Evolutionary conservation across 2,797 vertebrate genomes (phyloP).

Genomic region (Thaleichthys pacificus): DNA sequence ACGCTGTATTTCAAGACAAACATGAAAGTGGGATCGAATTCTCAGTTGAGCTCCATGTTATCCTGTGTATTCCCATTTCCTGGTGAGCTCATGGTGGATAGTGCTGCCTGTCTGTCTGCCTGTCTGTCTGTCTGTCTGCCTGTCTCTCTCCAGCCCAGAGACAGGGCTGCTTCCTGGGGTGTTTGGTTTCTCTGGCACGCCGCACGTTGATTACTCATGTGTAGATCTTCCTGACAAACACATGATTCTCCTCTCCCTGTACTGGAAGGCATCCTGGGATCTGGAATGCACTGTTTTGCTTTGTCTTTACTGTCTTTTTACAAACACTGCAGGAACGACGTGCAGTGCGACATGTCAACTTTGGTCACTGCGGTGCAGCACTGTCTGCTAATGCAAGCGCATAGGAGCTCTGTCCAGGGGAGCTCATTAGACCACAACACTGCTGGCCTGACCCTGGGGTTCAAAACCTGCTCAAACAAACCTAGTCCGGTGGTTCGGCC

Average conservation of each 20-base stretch:
- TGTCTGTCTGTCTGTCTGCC: slow-evolving; percentile 50
- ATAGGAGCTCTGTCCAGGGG: slow-evolving; percentile 45
- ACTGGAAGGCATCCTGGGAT: slow-evolving; percentile 61
- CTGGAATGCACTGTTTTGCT: slow-evolving; percentile 74
- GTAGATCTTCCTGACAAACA: slow-evolving; percentile 77
- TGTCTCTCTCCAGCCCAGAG: slow-evolving; percentile 33
- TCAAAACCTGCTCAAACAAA: slow-evolving; percentile 21
- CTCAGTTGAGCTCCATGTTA: slow-evolving; percentile 41
- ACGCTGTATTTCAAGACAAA: background rate
- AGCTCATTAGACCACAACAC: background rate
- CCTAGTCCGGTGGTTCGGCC: slow-evolving; percentile 48
- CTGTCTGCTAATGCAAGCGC: slow-evolving; percentile 60
- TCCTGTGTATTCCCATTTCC: slow-evolving; percentile 65
- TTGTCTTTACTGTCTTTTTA: slow-evolving; percentile 63
- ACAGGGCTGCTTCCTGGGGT: slow-evolving; percentile 66
- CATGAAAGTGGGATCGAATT: slow-evolving; percentile 19
- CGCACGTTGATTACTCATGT: slow-evolving; percentile 73
- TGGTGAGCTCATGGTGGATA: slow-evolving; percentile 62
- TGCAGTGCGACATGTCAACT: slow-evolving; percentile 64
- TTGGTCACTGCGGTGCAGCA: slow-evolving; percentile 60
- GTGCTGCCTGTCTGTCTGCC: slow-evolving; percentile 54
- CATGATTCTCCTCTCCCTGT: slow-evolving; percentile 60
- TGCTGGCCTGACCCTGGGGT: slow-evolving; percentile 36
- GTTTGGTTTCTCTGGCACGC: slow-evolving; percentile 65
- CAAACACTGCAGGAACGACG: slow-evolving; percentile 72